Evolutionary conservation across 1,140 invertebrate species (phyloP).

Genomic region (Nasonia longicornis): DNA sequence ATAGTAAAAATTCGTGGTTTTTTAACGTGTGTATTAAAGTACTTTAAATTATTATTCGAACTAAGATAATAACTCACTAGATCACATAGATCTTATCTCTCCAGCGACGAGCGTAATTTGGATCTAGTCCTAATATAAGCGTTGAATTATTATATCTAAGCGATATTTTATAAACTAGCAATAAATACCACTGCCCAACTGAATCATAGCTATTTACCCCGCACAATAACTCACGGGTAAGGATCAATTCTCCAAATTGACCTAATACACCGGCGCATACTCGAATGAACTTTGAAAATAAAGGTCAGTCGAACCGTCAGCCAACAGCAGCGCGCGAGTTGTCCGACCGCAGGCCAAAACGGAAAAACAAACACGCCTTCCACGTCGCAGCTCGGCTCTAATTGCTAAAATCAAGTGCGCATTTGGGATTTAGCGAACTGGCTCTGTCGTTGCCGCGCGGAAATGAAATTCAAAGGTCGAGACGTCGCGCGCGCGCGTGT

Average conservation of each 20-base stretch:
- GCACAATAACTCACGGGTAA: no score
- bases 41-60: neutral
- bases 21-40: no score
- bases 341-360: neutral
- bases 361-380: neutral
- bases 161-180: neutral
- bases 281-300: neutral
- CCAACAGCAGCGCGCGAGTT: neutral
- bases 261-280: no score
- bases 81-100: neutral
- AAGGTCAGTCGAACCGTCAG: neutral
- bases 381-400: neutral
- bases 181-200: no score
- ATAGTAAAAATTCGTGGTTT: no score
- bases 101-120: neutral
- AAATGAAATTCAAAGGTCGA: conserved; percentile 17
- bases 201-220: no score
- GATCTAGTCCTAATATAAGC: neutral
- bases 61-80: neutral
- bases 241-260: no score
- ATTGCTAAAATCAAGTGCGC: conserved; percentile 27
- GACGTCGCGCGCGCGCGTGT: neutral
- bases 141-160: neutral
- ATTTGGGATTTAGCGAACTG: conserved; percentile 13
- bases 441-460: neutral